A percentile compares a stretch with the other conserved stretches of the same genome.
These are phyloP conservation scores for Scolopax mira DNA, from an alignment of 2,113 vertebrate species.

Conservation along the genomic window DNA sequence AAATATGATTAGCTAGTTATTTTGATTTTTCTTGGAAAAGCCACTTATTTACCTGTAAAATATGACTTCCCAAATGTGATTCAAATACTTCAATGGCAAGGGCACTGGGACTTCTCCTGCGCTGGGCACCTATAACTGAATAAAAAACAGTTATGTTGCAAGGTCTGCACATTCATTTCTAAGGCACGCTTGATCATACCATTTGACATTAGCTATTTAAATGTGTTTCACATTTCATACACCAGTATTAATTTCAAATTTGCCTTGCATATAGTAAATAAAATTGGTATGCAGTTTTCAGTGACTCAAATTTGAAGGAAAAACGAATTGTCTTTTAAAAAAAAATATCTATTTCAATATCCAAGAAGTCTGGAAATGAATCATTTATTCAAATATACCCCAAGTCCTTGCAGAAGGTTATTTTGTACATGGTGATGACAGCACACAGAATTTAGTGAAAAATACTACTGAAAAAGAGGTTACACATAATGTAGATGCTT, in stretches of 20 bases:
- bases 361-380: neutral
- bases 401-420: neutral
- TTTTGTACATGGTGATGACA: neutral
- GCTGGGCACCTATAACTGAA: constrained; percentile 94
- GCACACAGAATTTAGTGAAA: neutral
- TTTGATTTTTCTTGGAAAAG: constrained; percentile 33
- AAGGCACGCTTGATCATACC: neutral
- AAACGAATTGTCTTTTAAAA: neutral
- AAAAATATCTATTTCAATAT: neutral
- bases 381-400: neutral
- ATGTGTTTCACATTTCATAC: neutral
- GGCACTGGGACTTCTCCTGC: constrained; percentile 90
- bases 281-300: neutral
- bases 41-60: constrained; percentile 89
- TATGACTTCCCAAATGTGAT: constrained; percentile 98
- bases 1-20: constrained; percentile 4
- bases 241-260: neutral
- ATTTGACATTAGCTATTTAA: neutral
- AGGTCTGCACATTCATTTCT: constrained; percentile 46
- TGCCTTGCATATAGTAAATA: neutral
- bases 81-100: constrained; percentile 95
- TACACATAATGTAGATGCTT: neutral
- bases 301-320: neutral
- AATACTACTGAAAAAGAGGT: neutral
- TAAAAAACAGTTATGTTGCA: constrained; percentile 74